Evolutionary conservation across 2,888 invertebrate genomes (phyloP), one percentile per base, ranked within the genome.

Genomic region (Suillia variegata): DNA sequence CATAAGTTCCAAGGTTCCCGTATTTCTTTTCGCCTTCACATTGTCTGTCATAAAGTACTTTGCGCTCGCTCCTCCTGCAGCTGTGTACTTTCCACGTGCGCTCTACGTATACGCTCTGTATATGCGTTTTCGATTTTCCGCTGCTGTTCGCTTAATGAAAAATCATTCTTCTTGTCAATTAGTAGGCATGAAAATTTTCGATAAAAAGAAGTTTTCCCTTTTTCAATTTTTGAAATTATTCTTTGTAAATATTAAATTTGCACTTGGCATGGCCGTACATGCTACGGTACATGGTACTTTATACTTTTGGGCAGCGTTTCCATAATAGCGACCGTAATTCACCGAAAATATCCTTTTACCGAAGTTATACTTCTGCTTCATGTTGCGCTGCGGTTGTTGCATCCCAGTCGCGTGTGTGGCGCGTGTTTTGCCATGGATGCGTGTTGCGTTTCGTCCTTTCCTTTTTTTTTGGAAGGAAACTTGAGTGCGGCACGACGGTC

Each of bases 361-460:
- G n/a, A n/a, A 12, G 6, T 12, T 12, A 12, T 31, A 31, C 26
- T 20, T 22, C 24, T 8, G 48, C 8, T 48, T 20, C 18, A 5
- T 42, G 42, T n/a, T 42, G n/a, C n/a, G 17, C 8, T 53, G 33
- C 13, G 2, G 38, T 18, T 12, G 50, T 18, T 34, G 53, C 53
- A 34, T 18, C 53, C 53, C 53, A 53, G 53, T 53, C 53, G 53
- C 53, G 53, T 53, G 53, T 21, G 34, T 13, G 38, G 38, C 45
- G 53, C 22, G 53, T 53, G 22, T 17, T 21, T 51, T 50, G 26
- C 33, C 2, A 13, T 20, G 24, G 5, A 45, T 5, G n/a, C 13
- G 45, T 45, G 18, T 8, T 20, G 45, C 20, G 18, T 18, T 18
- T 38, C 18, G 13, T 17, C 45, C 17, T 3, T 38, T 4, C n/a